Conservation (phyloP, 2,797 vertebrate genomes). For the Gobio occitaniae region DNA sequence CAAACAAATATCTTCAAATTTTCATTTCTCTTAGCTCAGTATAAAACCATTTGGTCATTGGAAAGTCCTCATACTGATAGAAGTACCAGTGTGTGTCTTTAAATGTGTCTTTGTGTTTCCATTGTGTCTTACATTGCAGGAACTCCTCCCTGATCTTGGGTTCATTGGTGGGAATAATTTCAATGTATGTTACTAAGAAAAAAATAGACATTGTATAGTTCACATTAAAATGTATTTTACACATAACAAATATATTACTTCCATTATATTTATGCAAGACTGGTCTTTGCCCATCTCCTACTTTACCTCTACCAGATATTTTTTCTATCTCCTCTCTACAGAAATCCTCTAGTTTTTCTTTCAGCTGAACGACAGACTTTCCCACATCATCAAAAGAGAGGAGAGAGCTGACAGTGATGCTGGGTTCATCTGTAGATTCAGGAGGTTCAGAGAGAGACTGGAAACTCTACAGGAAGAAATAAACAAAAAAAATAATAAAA, state of each 20-base stretch:
- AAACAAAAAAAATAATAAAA: background rate
- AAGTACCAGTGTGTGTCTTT: background rate
- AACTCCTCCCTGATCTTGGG: background rate
- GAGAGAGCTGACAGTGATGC: background rate
- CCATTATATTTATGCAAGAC: background rate
- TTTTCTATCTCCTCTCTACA: background rate
- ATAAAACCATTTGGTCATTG: background rate
- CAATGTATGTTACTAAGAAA: background rate
- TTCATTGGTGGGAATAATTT: background rate
- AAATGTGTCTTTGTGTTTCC: background rate
- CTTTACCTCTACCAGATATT: background rate
- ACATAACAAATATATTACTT: too few species aligned
- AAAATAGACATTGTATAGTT: background rate
- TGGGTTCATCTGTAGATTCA: background rate
- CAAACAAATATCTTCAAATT: too few species aligned
- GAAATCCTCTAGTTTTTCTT: background rate
- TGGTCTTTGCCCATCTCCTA: background rate
- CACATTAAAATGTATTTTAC: background rate
- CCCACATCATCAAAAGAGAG: background rate
- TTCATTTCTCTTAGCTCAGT: background rate
- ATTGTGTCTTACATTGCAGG: background rate
- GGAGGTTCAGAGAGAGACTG: background rate
- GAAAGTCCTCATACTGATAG: background rate
- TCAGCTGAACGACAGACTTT: background rate
- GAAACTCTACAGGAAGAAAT: slow-evolving; percentile 1